Evolutionary conservation across 2,797 vertebrate genomes (phyloP), one percentile per base, ranked within the genome.

Genomic region (Mergus octosetaceus): DNA sequence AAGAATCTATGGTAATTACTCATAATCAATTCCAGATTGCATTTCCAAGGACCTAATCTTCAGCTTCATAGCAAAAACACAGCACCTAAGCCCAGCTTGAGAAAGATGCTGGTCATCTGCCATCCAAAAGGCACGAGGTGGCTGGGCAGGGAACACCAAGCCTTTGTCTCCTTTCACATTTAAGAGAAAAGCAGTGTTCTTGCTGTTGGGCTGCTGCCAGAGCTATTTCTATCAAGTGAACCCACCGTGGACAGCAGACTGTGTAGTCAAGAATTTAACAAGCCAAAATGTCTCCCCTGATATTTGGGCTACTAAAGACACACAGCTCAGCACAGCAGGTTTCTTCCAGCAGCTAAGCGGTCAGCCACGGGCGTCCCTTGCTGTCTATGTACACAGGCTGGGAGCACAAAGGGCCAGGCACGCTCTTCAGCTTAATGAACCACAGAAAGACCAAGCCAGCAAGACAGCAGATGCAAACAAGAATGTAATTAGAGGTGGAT

Each of bases 401-500:
- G 72, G 66, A 89, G 90, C 88, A 90, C 72, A 87, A 92, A 90
- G 90, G 77, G 70, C 70, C 72, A 90, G 86, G 90, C 86, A 85
- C 0, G 3, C 73, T 92, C 93, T 70, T 41, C 69, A 79, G 74
- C 76, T 96, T 97, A 97, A 97, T 95, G 95, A 97, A 96, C 88
- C 89, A 90, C 92, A 73, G 91, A 96, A 96, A 93, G 81, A 92
- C 91, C 94, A 89, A 96, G 92, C 45, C 92, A 95, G 94, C 97
- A 87, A 80, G 94, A 94, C 94, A 92, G 82, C 94, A 95, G 95
- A 96, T 96, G 97, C 90, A 85, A 96, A 91, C 79, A 94, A 93
- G 89, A 96, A 96, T 87, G 97, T 93, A 95, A 96, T 97, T 93
- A 92, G 95, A 85, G 41, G 92, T 95, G 90, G 94, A 97, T 97